Conservation (phyloP, 2,113 vertebrate genomes). For the Parotia lawesii region DNA sequence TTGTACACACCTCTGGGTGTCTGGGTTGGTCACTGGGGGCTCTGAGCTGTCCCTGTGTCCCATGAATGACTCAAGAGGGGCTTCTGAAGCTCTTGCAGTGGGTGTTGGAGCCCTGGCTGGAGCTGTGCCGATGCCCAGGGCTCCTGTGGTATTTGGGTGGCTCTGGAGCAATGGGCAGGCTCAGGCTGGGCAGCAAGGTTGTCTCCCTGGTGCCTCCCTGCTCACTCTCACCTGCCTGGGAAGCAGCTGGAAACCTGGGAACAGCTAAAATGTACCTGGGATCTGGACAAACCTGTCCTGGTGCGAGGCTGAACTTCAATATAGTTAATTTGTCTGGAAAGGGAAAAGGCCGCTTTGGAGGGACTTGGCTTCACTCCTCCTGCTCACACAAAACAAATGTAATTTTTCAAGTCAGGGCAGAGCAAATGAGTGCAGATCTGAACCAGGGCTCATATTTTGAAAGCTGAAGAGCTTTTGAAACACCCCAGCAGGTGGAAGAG, state of each 20-base stretch:
- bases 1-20: background rate
- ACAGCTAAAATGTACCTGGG: background rate
- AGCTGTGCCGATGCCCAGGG: background rate
- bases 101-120: background rate
- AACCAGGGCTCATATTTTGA: background rate
- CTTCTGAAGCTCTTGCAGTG: background rate
- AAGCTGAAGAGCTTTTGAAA: background rate
- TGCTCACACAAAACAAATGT: background rate
- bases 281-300: background rate
- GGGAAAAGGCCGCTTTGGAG: background rate
- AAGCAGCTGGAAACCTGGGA: background rate
- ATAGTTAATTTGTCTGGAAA: background rate
- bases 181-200: background rate
- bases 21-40: background rate
- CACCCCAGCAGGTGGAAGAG: background rate
- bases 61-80: background rate
- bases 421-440: background rate
- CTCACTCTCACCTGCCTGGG: background rate
- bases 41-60: fast-evolving
- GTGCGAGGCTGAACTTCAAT: background rate
- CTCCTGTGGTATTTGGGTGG: background rate
- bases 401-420: background rate
- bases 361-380: background rate
- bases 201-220: background rate
- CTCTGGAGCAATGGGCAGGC: background rate